Conservation (phyloP, 2,113 vertebrate species). For the Microcebus lehilahytsara region DNA sequence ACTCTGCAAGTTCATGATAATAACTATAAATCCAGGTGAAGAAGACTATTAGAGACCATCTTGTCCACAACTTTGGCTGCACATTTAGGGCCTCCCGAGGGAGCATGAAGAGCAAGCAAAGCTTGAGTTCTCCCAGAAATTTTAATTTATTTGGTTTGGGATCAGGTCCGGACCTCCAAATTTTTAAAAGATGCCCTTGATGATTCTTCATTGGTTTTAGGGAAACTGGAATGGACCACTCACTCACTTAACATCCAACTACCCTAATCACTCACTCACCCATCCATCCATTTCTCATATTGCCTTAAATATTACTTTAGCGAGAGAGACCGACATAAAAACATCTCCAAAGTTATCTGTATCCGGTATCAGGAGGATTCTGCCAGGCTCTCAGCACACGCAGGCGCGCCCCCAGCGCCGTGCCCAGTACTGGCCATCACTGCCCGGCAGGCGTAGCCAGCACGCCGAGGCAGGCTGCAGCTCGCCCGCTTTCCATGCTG, state of each 20-base stretch:
- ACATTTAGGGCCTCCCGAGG: not conserved
- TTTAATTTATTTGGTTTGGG: not conserved
- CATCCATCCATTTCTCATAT: not conserved
- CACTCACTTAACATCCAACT: not conserved
- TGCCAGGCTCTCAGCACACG: not conserved
- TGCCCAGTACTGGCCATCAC: not conserved
- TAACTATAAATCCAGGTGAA: not conserved
- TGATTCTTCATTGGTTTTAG: not conserved
- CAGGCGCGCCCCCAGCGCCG: not conserved
- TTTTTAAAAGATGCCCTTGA: not conserved
- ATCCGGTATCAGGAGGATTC: not conserved
- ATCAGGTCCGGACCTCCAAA: not conserved
- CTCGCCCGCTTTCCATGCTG: not conserved
- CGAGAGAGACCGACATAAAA: not conserved
- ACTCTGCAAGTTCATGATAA: not conserved
- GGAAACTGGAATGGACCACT: not conserved
- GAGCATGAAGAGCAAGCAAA: rapidly evolving
- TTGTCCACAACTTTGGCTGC: not conserved
- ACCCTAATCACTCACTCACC: not conserved
- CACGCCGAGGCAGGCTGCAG: not conserved
- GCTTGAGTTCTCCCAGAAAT: not conserved
- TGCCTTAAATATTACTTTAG: not conserved
- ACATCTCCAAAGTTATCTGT: not conserved
- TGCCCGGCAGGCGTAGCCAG: not conserved
- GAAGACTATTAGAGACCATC: no score